Conservation (phyloP, 2,113 vertebrate species). For the Heterochromis multidens region DNA sequence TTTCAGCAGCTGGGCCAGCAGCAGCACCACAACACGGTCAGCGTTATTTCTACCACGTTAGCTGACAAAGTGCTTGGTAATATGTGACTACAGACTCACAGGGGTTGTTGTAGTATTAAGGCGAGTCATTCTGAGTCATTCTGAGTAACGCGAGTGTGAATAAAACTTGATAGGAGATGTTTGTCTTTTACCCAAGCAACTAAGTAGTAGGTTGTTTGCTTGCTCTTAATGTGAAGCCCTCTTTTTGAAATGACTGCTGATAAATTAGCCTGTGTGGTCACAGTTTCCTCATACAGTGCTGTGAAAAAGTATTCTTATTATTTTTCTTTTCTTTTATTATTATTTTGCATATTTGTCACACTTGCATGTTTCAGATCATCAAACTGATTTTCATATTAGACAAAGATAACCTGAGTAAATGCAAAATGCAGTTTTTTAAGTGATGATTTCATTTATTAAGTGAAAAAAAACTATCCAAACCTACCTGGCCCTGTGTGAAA, state of each 20-base stretch:
- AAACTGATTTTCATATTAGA: not conserved
- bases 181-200: too few relatives aligned
- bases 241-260: not conserved
- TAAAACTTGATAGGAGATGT: not conserved
- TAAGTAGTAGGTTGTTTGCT: not conserved
- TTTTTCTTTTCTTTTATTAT: not conserved
- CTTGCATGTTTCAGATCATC: not conserved
- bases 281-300: not conserved
- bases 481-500: not conserved
- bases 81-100: not conserved
- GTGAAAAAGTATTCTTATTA: not conserved
- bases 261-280: not conserved
- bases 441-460: not conserved
- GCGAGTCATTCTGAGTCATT: too few relatives aligned
- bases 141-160: not conserved
- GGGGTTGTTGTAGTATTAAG: not conserved
- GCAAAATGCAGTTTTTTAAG: not conserved
- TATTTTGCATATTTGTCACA: not conserved
- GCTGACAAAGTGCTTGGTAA: not conserved
- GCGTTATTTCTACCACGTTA: not conserved
- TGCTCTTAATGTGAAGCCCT: not conserved
- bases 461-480: not conserved
- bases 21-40: not conserved
- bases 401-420: not conserved
- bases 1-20: slow-evolving; percentile 21